Conservation (phyloP, 2,797 vertebrate genomes). For the Oryzias dopingdopingensis region DNA sequence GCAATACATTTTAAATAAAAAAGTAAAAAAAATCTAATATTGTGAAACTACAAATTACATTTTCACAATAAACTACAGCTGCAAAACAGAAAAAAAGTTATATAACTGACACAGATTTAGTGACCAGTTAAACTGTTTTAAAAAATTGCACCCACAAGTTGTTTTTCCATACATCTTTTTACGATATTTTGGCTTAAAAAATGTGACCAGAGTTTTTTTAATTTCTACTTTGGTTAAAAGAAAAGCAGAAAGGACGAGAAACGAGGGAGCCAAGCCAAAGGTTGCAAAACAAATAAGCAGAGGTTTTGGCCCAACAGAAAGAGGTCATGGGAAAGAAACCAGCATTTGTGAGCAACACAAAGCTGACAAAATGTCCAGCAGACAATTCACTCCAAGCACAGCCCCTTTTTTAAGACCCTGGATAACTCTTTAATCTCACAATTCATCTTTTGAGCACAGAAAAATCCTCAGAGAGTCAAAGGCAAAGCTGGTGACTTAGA, state of each 20-base stretch:
- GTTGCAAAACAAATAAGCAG: constrained; percentile 23
- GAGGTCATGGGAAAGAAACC: constrained; percentile 49
- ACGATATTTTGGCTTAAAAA: too few relatives aligned
- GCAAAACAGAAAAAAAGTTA: too few relatives aligned
- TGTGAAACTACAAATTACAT: too few relatives aligned
- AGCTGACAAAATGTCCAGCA: constrained; percentile 50
- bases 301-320: constrained; percentile 25
- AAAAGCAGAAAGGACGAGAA: constrained; percentile 3
- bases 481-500: constrained; percentile 45
- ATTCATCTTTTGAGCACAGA: constrained; percentile 48
- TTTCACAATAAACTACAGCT: too few relatives aligned
- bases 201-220: too few relatives aligned
- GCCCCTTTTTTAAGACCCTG: constrained; percentile 45
- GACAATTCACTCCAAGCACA: constrained; percentile 28
- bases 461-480: constrained; percentile 42
- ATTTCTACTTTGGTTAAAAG: too few relatives aligned
- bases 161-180: too few relatives aligned
- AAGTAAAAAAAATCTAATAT: too few relatives aligned
- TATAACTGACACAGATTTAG: too few relatives aligned
- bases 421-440: constrained; percentile 55
- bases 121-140: too few relatives aligned
- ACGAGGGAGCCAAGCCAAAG: background rate
- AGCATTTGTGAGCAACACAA: constrained; percentile 32
- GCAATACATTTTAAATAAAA: too few relatives aligned
- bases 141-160: too few relatives aligned